Percentiles rank a stretch among this genome's conserved stretches.
Evolutionary conservation across 2,113 vertebrate genomes (phyloP).

Genomic region (Eublepharis macularius): DNA sequence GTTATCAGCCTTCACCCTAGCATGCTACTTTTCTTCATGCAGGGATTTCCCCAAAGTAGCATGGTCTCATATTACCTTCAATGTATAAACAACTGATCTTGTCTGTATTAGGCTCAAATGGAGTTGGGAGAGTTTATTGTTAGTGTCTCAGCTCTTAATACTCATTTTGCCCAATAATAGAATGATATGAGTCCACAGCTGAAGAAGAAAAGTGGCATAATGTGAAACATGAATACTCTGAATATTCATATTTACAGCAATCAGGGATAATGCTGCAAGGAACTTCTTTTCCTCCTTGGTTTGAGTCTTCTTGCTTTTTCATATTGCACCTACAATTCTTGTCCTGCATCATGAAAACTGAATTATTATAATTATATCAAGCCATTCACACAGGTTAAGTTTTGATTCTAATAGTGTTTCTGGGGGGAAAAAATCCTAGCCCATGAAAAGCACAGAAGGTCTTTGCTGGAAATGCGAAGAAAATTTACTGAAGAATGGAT

Average conservation of each 20-base stretch:
- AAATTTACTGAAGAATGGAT: slow-evolving; percentile 16
- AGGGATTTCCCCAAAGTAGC: too few species aligned
- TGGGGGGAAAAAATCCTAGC: neutral
- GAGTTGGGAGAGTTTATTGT: neutral
- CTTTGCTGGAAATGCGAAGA: neutral
- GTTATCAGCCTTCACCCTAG: too few species aligned
- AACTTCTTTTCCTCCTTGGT: neutral
- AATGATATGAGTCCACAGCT: neutral
- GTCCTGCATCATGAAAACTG: neutral
- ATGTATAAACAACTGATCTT: too few species aligned
- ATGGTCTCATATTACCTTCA: too few species aligned
- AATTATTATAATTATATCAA: neutral
- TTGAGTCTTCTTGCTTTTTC: neutral
- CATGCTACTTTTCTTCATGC: too few species aligned
- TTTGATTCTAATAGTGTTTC: slow-evolving; percentile 1
- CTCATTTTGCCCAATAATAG: neutral
- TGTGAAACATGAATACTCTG: neutral
- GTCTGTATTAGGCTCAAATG: neutral
- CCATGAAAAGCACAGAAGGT: neutral
- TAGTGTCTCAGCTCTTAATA: neutral
- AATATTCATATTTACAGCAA: neutral
- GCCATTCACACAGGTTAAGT: neutral
- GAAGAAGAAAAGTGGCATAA: neutral
- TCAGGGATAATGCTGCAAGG: neutral
- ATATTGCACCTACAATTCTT: neutral